Percentiles rank a stretch among this genome's conserved stretches.
phyloP scores from a whole-genome alignment of 2,797 vertebrate species.

The Clamator glandarius region DNA sequence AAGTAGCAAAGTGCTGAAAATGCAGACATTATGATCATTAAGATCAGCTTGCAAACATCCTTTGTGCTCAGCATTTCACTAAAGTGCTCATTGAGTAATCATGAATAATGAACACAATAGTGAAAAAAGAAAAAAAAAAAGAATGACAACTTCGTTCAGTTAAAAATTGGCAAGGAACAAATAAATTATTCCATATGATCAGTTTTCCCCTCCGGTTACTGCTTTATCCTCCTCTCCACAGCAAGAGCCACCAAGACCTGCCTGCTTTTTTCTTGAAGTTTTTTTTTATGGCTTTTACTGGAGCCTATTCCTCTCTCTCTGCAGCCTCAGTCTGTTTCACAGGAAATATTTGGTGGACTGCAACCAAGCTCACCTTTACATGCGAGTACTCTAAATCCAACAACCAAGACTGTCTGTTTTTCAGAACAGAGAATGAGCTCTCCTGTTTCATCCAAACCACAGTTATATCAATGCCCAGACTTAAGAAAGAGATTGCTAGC shows the following conservation, averaged over 20 bases:
- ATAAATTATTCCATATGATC: slow-evolving; percentile 67
- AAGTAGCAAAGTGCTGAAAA: slow-evolving; percentile 57
- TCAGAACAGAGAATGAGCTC: slow-evolving; percentile 45
- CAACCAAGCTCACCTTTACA: background rate
- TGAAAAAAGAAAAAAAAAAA: background rate
- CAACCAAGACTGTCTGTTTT: background rate
- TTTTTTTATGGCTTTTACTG: background rate
- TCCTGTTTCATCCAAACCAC: slow-evolving; percentile 26
- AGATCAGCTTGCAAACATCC: slow-evolving; percentile 46
- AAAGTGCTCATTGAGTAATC: slow-evolving; percentile 36
- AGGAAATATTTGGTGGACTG: background rate
- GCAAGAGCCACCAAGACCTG: background rate
- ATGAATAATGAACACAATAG: slow-evolving; percentile 49
- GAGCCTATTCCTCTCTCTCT: background rate
- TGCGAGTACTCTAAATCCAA: background rate
- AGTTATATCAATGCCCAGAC: background rate
- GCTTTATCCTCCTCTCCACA: slow-evolving; percentile 42
- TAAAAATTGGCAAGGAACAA: slow-evolving; percentile 45
- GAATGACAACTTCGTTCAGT: slow-evolving; percentile 4
- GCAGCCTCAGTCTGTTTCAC: background rate
- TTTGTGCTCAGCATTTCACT: slow-evolving; percentile 30
- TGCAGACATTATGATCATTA: background rate
- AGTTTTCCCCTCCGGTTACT: slow-evolving; percentile 40
- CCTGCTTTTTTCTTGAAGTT: background rate
- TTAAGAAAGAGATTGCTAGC: background rate